A percentile compares a stretch with the other conserved stretches of the same genome.
phyloP scores from a whole-genome alignment of 2,797 vertebrate genomes.

The Coregonus ussuriensis region DNA sequence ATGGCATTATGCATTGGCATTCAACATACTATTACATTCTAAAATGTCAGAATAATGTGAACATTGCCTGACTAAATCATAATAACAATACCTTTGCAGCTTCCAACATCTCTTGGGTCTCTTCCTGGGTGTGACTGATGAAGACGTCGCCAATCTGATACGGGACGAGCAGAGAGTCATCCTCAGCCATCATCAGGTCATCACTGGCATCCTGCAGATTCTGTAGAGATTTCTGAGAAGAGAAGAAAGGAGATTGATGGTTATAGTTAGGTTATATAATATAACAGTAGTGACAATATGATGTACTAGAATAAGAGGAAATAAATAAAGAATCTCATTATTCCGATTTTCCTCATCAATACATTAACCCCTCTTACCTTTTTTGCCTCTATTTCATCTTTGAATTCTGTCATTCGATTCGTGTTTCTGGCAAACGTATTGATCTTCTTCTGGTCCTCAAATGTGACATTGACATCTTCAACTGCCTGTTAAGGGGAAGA shows the following conservation, averaged over 20 bases:
- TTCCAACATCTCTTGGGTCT: slow-evolving; percentile 95
- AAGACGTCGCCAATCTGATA: slow-evolving; percentile 97
- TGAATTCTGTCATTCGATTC: slow-evolving; percentile 91
- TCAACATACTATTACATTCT: no score
- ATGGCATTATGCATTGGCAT: no score
- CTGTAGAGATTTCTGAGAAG: slow-evolving; percentile 88
- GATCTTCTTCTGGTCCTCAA: slow-evolving; percentile 98
- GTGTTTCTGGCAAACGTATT: slow-evolving; percentile 97
- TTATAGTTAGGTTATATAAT: neutral
- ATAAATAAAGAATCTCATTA: neutral
- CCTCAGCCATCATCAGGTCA: slow-evolving; percentile 91
- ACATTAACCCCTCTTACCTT: slow-evolving; percentile 75
- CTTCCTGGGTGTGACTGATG: slow-evolving; percentile 93
- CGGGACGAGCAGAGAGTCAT: slow-evolving; percentile 85
- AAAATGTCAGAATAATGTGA: no score
- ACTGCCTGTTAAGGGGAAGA: slow-evolving; percentile 76
- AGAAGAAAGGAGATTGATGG: slow-evolving; percentile 9
- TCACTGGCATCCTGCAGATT: slow-evolving; percentile 96
- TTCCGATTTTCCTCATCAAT: neutral
- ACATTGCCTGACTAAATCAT: neutral
- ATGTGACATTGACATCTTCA: slow-evolving; percentile 96
- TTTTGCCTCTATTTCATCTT: slow-evolving; percentile 94
- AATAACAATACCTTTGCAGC: slow-evolving; percentile 83
- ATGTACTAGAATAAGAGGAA: neutral
- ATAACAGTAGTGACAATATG: neutral